Conservation (phyloP, 2,888 invertebrate species). For the Podabrus alpinus region DNA sequence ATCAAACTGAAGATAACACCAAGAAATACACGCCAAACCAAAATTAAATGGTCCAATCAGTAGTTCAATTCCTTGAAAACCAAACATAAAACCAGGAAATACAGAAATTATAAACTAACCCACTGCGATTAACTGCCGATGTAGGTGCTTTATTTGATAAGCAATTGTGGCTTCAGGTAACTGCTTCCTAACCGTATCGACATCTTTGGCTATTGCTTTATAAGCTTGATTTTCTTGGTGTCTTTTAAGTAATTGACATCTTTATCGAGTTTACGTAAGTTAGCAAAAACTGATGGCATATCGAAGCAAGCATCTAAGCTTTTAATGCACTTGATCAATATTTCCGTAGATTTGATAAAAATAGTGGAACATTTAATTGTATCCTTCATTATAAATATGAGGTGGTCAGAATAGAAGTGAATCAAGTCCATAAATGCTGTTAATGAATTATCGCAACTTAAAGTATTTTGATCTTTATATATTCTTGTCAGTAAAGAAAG, state of each 20-base stretch:
- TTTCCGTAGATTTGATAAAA: constrained; percentile 66
- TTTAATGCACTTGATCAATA: constrained; percentile 61
- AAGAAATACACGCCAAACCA: constrained; percentile 78
- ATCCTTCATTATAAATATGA: constrained; percentile 55
- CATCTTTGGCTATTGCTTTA: constrained; percentile 83
- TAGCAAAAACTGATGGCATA: constrained; percentile 51
- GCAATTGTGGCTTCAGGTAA: constrained; percentile 81
- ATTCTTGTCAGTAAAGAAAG: too few species aligned
- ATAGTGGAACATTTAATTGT: constrained; percentile 68
- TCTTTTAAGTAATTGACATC: constrained; percentile 76
- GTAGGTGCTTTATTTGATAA: constrained; percentile 67
- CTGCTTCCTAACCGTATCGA: constrained; percentile 69
- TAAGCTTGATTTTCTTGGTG: constrained; percentile 83
- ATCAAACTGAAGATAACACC: constrained; percentile 85
- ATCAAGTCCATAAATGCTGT: too few species aligned
- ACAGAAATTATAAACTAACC: constrained; percentile 94
- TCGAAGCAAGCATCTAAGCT: constrained; percentile 56
- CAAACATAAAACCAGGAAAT: constrained; percentile 93
- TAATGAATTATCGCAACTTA: too few species aligned
- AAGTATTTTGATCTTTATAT: too few species aligned
- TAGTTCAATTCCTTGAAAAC: constrained; percentile 86
- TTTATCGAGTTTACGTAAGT: constrained; percentile 66
- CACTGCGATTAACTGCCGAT: constrained; percentile 87
- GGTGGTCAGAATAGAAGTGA: too few species aligned
- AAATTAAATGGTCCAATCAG: constrained; percentile 81